Base-by-base conservation (phyloP, 2,888 invertebrate species). In the Strigamia maritima region DNA sequence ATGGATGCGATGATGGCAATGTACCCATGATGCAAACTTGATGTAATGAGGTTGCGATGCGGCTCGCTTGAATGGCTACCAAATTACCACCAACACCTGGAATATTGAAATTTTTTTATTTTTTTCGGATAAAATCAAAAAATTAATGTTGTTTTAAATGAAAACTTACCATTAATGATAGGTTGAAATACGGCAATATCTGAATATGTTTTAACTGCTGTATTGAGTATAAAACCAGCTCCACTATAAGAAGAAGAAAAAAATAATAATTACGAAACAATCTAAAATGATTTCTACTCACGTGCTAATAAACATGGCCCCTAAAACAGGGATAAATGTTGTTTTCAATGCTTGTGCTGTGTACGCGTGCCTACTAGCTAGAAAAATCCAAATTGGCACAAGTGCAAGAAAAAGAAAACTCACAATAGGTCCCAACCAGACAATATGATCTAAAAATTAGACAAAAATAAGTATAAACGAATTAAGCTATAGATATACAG, bases 301-400 rank as follows among this genome's bases (percentile, higher is more conserved):
- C 96, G 95, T 97, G 88, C 94, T 94, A 83, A 96, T 95, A 80
- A 94, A 88, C 95, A 97, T 96, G 24, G 95, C 95, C 83, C 92
- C 91, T 81, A 97, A 91, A 76, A 97, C 95, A 76, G 96, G 96
- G 60, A 92, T 91, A 96, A 96, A 97, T 19, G 96, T 95, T 83
- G 91, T 90, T 86, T 92, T 91, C 78, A 97, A 89, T 38, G 95
- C 94, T 86, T 93, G 91, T 84, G 89, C 89, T 28, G 94, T 94
- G 84, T 92, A 92, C 81, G 91, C 89, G 88, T 96, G 94, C 84
- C 90, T 90, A 84, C 91, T 90, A 70, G 95, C 93, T 81, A 94
- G 88, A 85, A 91, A 91, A 22, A 92, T 92, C 92, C 94, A 95
- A 75, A 94, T 84, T 3, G 96, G 96, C 76, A 93, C 91, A 75